phyloP scores from a whole-genome alignment of 2,113 vertebrate species.

The Dissostichus mawsoni region DNA sequence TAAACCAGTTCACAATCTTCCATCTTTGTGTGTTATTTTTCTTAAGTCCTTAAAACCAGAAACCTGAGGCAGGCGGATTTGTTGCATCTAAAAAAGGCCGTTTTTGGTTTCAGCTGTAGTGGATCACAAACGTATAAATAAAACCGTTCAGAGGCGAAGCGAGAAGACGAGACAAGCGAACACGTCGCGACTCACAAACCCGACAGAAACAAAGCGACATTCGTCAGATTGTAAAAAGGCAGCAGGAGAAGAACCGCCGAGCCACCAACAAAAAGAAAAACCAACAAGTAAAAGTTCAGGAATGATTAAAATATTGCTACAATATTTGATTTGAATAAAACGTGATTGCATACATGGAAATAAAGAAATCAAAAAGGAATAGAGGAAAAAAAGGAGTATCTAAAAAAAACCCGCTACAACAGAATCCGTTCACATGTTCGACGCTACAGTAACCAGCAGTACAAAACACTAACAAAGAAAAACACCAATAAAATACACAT shows the following conservation, averaged over 20 bases:
- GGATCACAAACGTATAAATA: slow-evolving; percentile 78
- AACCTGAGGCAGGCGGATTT: slow-evolving; percentile 64
- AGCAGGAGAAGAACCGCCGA: background rate
- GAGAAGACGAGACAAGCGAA: slow-evolving; percentile 25
- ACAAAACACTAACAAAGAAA: slow-evolving; percentile 48
- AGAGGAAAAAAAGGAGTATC: slow-evolving; percentile 45
- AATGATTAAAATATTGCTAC: slow-evolving; percentile 79
- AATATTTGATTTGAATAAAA: slow-evolving; percentile 76
- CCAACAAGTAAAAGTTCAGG: slow-evolving; percentile 54
- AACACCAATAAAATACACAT: slow-evolving; percentile 52
- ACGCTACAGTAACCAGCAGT: slow-evolving; percentile 62
- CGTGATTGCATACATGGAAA: slow-evolving; percentile 78
- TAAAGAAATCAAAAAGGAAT: slow-evolving; percentile 57
- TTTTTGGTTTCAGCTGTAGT: slow-evolving; percentile 87
- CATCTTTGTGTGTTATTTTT: background rate
- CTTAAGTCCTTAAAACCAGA: slow-evolving; percentile 53
- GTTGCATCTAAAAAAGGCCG: slow-evolving; percentile 67
- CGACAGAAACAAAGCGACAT: slow-evolving; percentile 27
- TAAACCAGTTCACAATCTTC: slow-evolving; percentile 22
- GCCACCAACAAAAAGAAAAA: background rate
- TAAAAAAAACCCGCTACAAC: slow-evolving; percentile 47
- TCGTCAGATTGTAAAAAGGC: background rate
- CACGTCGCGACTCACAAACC: background rate
- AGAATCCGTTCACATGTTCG: slow-evolving; percentile 38
- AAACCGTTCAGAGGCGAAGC: slow-evolving; percentile 65